Conservation (phyloP, 2,797 vertebrate genomes). For the Graptemys geographica region DNA sequence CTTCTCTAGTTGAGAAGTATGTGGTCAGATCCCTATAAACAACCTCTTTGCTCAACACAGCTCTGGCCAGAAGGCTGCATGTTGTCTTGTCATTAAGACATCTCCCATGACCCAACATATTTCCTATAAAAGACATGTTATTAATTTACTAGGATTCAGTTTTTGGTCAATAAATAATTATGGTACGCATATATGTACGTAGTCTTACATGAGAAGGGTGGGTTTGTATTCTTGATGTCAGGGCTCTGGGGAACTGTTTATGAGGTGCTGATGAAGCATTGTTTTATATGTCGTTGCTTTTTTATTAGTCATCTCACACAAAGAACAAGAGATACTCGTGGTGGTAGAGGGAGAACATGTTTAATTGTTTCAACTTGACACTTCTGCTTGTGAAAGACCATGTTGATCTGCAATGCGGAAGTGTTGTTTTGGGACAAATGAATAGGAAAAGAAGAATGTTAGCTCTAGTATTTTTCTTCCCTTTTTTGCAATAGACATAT, state of each 20-base stretch:
- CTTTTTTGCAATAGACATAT: fast-evolving
- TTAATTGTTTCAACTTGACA: not conserved
- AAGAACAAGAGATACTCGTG: not conserved
- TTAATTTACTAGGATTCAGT: not conserved
- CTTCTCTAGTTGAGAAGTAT: not conserved
- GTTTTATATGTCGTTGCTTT: not conserved
- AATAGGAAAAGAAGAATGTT: not conserved
- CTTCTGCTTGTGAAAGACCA: not conserved
- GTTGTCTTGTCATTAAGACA: not conserved
- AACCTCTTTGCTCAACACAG: not conserved
- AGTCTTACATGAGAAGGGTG: not conserved
- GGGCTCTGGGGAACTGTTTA: not conserved
- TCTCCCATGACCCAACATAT: not conserved
- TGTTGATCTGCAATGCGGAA: not conserved
- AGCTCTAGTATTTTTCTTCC: not conserved
- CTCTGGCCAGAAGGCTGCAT: not conserved
- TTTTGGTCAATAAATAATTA: not conserved
- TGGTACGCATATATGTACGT: too few relatives aligned
- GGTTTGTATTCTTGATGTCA: not conserved
- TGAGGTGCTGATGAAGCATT: not conserved
- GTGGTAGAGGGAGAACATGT: not conserved
- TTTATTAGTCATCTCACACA: not conserved
- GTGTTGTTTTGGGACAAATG: not conserved
- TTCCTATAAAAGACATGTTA: not conserved
- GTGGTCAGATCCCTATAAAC: not conserved